These are phyloP conservation scores for Channa striata DNA, from an alignment of 2,797 vertebrate genomes.

Conservation along the genomic window DNA sequence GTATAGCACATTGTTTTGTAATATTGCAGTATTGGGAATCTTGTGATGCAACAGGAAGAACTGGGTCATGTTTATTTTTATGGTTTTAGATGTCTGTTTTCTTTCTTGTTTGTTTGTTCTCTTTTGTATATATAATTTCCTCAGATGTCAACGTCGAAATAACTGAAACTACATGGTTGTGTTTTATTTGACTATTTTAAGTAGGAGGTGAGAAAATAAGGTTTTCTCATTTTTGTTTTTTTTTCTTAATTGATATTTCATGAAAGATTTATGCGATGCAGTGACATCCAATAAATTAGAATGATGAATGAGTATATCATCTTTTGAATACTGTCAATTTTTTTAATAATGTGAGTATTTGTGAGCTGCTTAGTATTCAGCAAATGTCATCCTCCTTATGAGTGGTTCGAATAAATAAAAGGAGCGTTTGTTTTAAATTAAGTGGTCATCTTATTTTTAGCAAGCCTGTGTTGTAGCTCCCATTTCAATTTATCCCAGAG, in stretches of 20 bases:
- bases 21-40: conserved; percentile 12
- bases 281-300: not conserved
- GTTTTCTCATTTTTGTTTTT: no score
- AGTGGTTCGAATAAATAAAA: conserved; percentile 1
- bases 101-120: conserved; percentile 1
- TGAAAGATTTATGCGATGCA: not conserved
- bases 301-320: not conserved
- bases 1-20: conserved; percentile 10
- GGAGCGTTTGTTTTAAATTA: conserved; percentile 31
- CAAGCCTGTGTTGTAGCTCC: conserved; percentile 4
- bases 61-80: conserved; percentile 49
- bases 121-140: conserved; percentile 11
- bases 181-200: not conserved
- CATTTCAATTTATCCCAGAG: conserved; percentile 52
- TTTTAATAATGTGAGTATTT: not conserved
- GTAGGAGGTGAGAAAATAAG: not conserved
- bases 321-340: not conserved
- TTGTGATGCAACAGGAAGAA: conserved; percentile 33
- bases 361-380: not conserved
- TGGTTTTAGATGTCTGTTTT: conserved; percentile 20
- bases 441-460: conserved; percentile 61
- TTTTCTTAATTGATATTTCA: conserved; percentile 11
- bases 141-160: conserved; percentile 24
- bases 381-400: not conserved
- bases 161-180: conserved; percentile 16